Conservation (phyloP, 2,888 invertebrate genomes). For the Linhomoeus sp. region DNA sequence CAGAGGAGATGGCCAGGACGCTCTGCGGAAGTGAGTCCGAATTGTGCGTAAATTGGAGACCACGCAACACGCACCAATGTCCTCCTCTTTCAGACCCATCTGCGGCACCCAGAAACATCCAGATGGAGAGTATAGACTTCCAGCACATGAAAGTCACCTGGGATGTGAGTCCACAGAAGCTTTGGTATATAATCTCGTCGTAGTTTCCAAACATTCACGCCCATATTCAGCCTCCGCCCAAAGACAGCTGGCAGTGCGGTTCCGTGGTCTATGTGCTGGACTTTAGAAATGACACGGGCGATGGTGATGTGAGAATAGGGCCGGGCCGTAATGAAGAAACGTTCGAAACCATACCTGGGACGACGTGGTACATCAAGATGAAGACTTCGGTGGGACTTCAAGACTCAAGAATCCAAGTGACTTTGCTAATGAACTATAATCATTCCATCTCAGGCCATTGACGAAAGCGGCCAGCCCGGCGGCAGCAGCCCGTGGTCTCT, state of each 20-base stretch:
- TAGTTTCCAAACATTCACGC: too few relatives aligned
- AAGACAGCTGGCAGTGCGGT: slow-evolving; percentile 22
- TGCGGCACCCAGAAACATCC: slow-evolving; percentile 17
- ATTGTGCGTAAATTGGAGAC: neutral
- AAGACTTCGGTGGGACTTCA: slow-evolving; percentile 4
- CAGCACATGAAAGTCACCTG: slow-evolving; percentile 19
- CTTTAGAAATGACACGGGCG: slow-evolving; percentile 20
- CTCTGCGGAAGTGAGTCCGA: slow-evolving; percentile 19
- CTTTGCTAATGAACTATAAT: neutral
- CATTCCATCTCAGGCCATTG: slow-evolving; percentile 11
- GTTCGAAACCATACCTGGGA: slow-evolving; percentile 17
- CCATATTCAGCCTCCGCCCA: too few relatives aligned
- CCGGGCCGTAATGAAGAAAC: slow-evolving; percentile 12
- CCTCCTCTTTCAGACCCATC: slow-evolving; percentile 19
- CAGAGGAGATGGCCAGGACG: slow-evolving; percentile 22
- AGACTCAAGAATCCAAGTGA: too few relatives aligned
- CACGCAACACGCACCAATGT: too few relatives aligned
- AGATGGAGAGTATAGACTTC: slow-evolving; percentile 20
- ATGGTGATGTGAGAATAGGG: slow-evolving; percentile 11
- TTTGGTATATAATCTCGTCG: too few relatives aligned
- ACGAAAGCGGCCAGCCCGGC: slow-evolving; percentile 14
- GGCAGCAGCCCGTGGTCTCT: too few relatives aligned
- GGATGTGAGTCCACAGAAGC: slow-evolving; percentile 9
- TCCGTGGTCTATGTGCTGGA: slow-evolving; percentile 21
- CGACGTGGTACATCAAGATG: slow-evolving; percentile 24